Conservation (phyloP, 2,888 invertebrate species). For the Coremacera marginata region DNA sequence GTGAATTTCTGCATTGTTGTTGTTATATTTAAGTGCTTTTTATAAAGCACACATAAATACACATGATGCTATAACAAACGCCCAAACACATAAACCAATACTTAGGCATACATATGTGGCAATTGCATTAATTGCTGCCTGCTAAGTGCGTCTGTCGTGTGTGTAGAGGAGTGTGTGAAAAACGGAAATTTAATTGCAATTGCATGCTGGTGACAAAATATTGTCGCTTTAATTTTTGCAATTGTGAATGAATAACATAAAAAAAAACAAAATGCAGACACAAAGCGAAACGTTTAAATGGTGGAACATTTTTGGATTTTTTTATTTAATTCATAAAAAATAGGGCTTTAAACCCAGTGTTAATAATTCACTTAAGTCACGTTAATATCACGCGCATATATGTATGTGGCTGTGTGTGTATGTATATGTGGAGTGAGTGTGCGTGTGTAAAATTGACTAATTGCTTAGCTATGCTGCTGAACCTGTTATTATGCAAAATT, state of each 20-base stretch:
- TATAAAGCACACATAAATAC: slow-evolving; percentile 27
- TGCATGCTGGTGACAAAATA: slow-evolving; percentile 8
- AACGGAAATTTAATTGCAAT: slow-evolving; percentile 14
- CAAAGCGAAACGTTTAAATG: not conserved
- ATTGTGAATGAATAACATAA: not conserved
- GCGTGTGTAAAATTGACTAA: slow-evolving; percentile 31
- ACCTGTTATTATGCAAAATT: slow-evolving; percentile 15
- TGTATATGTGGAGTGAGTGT: not conserved
- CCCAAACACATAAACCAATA: slow-evolving; percentile 9
- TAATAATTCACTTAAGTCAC: slow-evolving; percentile 16
- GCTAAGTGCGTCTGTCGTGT: slow-evolving; percentile 10
- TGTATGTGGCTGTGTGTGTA: not conserved
- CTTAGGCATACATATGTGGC: not conserved
- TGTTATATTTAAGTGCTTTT: slow-evolving; percentile 49
- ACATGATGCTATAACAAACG: not conserved
- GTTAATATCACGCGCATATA: not conserved
- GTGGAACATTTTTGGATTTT: not conserved
- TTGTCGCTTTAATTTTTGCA: slow-evolving; percentile 4
- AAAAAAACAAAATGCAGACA: slow-evolving; percentile 10
- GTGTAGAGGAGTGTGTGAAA: slow-evolving; percentile 11
- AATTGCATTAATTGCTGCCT: slow-evolving; percentile 26
- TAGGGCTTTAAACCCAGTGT: not conserved
- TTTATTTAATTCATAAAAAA: not conserved
- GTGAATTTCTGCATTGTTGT: not conserved
- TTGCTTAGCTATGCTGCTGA: slow-evolving; percentile 30